Conservation (phyloP, 2,113 vertebrate species). For the Leuciscus idus region DNA sequence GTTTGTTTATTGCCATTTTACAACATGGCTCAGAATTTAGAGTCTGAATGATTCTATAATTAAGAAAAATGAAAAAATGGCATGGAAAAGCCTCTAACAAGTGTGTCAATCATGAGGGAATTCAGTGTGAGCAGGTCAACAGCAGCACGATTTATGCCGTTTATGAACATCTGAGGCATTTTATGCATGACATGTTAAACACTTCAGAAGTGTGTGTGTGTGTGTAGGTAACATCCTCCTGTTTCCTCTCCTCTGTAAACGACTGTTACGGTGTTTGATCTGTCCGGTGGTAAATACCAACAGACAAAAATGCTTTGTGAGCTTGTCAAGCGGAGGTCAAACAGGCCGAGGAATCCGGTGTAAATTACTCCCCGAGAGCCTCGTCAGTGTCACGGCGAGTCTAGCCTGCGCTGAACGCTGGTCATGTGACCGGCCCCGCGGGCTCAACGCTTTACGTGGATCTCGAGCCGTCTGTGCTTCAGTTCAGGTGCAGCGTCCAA, state of each 20-base stretch:
- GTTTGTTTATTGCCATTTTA: background rate
- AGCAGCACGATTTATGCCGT: background rate
- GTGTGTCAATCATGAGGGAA: background rate
- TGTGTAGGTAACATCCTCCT: constrained; percentile 29
- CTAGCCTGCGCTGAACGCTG: constrained; percentile 62
- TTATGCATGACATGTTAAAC: constrained; percentile 60
- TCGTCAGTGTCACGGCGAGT: constrained; percentile 66
- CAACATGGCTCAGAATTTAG: background rate
- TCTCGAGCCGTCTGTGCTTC: constrained; percentile 62
- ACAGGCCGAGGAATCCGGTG: constrained; percentile 73
- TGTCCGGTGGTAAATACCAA: constrained; percentile 69
- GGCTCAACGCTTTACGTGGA: constrained; percentile 59
- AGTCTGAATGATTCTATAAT: background rate
- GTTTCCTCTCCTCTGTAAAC: constrained; percentile 67
- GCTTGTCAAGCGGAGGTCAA: constrained; percentile 76
- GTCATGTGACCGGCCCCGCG: constrained; percentile 16
- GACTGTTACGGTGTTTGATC: constrained; percentile 72
- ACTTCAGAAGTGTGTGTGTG: constrained; percentile 38
- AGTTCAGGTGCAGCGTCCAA: constrained; percentile 74
- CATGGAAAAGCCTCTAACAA: background rate
- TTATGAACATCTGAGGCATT: constrained; percentile 59
- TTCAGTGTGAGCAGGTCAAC: background rate
- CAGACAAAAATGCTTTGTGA: constrained; percentile 64
- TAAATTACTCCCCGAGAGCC: constrained; percentile 78
- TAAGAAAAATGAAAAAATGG: background rate